Evolutionary conservation across 2,113 vertebrate species (phyloP).

Genomic region (Mormoops blainvillei): DNA sequence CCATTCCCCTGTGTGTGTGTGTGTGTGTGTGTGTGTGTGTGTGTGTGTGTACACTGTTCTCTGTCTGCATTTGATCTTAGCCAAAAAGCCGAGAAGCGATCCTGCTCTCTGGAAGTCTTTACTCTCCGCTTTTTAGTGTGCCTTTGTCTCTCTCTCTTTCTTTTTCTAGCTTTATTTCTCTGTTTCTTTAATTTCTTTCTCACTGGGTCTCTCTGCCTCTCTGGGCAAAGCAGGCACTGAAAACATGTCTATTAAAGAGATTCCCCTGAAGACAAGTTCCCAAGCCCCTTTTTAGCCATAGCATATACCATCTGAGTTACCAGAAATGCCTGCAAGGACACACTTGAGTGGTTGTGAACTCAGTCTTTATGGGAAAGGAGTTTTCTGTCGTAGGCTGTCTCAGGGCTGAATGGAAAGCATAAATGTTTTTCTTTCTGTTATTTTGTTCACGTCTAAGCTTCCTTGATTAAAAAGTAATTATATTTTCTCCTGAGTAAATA

Average conservation of each 20-base stretch:
- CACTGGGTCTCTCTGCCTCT: neutral
- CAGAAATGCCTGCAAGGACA: neutral
- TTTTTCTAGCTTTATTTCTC: neutral
- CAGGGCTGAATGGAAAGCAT: neutral
- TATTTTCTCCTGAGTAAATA: slow-evolving; percentile 10
- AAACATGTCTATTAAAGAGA: neutral
- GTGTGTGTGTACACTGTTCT: neutral
- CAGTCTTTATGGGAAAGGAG: neutral
- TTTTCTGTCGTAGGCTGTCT: neutral
- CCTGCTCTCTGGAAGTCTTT: neutral
- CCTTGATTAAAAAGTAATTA: slow-evolving; percentile 56
- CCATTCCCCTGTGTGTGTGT: neutral
- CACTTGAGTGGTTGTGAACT: neutral
- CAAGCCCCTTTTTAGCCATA: too few species aligned
- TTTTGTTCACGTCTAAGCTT: slow-evolving; percentile 39
- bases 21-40: too few species aligned
- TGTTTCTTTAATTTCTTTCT: neutral
- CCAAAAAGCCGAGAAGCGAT: too few species aligned
- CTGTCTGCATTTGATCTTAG: neutral
- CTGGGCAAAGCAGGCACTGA: neutral
- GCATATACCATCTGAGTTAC: neutral
- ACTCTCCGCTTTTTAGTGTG: neutral
- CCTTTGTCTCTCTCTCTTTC: neutral
- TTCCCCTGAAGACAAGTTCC: neutral
- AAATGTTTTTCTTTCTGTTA: slow-evolving; percentile 17